Conservation (phyloP, 2,888 invertebrate species). For the Aproaerema taeniolella region DNA sequence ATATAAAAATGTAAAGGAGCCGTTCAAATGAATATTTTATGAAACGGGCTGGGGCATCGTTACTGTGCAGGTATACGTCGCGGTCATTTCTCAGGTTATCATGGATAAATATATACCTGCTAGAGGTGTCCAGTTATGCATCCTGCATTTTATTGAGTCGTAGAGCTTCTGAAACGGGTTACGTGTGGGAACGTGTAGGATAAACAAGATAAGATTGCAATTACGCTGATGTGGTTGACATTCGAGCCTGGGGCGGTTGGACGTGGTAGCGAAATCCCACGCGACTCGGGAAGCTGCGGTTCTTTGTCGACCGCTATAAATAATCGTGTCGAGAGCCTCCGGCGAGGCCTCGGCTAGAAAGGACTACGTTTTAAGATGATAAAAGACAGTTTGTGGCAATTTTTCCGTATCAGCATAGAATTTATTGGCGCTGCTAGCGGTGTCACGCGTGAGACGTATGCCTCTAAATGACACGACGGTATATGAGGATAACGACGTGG, state of each 20-base stretch:
- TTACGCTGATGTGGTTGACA: constrained; percentile 61
- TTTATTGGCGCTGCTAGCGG: constrained; percentile 50
- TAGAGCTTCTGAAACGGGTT: constrained; percentile 30
- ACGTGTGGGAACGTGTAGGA: constrained; percentile 32
- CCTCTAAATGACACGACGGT: constrained; percentile 46
- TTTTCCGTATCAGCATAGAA: constrained; percentile 54
- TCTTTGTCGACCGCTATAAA: constrained; percentile 42
- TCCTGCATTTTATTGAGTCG: constrained; percentile 22
- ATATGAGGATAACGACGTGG: constrained; percentile 37
- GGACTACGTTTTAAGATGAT: constrained; percentile 38
- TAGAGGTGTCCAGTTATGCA: constrained; percentile 11
- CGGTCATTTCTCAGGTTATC: constrained; percentile 22
- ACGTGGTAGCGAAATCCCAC: constrained; percentile 46
- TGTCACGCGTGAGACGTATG: constrained; percentile 54
- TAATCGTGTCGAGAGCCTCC: constrained; percentile 32
- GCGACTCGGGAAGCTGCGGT: constrained; percentile 60
- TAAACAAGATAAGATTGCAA: constrained; percentile 48
- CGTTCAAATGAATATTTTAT: constrained; percentile 43
- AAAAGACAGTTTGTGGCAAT: constrained; percentile 50
- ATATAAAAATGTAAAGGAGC: constrained; percentile 40
- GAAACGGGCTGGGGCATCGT: constrained; percentile 27
- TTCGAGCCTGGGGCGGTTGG: constrained; percentile 44
- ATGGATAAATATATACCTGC: constrained; percentile 1
- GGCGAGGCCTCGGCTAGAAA: constrained; percentile 27
- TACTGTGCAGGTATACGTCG: constrained; percentile 21